Evolutionary conservation across 2,888 invertebrate species (phyloP), one percentile per base, ranked within the genome.

Genomic region (Noctua fimbriata): DNA sequence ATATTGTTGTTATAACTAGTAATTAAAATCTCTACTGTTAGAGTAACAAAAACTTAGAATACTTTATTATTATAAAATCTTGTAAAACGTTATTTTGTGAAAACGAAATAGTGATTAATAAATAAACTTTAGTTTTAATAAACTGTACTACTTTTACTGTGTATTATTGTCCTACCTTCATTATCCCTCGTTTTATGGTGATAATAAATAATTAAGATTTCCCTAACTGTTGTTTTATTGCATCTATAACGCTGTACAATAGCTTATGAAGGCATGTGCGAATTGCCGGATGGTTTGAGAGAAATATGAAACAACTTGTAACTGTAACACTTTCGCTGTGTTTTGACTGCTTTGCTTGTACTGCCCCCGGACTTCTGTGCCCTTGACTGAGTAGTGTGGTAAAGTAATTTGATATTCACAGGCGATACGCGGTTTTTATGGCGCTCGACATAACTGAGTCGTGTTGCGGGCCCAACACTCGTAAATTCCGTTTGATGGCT

Each of bases 211-310:
- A 89, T 91, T 91, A 91, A 90, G 84, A 92, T 91, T 92, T 92
- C 91, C 90, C 87, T 78, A 82, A 82, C 79, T 90, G 94, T 95
- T 94, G 95, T 96, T 96, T 96, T 95, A 95, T 96, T 96, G 91
- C 91, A 92, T 93, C 91, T 92, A 90, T 91, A 91, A 85, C 78
- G 92, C 94, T 94, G 93, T 94, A 93, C 85, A 82, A 90, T 74
- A 78, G 92, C 92, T 92, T 92, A 76, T 78, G 85, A 83, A 81
- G 76, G 92, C 90, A 91, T 92, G 92, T 78, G 78, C 81, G 80
- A 58, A 75, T 76, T 83, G 65, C 44, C 67, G 49, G 47, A 83
- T 82, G 84, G 77, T 72, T 83, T 85, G 76, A 69, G 44, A 72
- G 69, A 72, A 76, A 74, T 79, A 78, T 87, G 90, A 81, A 81